These are phyloP conservation scores for Darevskia nairensis DNA, from an alignment of 2,797 vertebrate genomes.

Conservation along the genomic window DNA sequence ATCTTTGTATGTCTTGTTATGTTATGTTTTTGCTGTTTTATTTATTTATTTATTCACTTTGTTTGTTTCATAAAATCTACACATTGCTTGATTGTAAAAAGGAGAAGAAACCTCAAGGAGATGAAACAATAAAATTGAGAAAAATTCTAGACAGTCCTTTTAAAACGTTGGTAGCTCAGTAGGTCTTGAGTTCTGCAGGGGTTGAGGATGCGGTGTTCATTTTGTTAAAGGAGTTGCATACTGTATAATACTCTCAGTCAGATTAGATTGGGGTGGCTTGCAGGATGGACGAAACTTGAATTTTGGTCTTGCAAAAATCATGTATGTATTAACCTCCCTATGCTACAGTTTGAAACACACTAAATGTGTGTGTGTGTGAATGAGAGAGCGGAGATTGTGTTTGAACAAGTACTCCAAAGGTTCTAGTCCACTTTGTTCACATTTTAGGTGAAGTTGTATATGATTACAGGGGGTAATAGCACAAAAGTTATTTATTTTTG, in stretches of 20 bases:
- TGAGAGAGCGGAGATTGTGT: no score
- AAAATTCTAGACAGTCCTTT: no score
- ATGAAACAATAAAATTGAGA: no score
- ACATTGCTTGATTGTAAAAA: no score
- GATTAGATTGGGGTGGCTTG: background rate
- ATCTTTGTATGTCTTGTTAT: background rate
- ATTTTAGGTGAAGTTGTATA: background rate
- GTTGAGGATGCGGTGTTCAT: background rate
- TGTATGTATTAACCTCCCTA: background rate
- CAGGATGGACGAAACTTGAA: background rate
- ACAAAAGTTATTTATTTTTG: background rate
- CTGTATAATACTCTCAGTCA: no score
- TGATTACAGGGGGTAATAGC: background rate
- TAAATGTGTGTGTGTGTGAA: background rate
- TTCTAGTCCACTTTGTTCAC: background rate
- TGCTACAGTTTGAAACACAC: background rate
- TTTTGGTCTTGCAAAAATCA: background rate
- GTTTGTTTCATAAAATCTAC: no score
- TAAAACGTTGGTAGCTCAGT: background rate
- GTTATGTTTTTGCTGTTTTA: no score
- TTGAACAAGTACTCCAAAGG: background rate
- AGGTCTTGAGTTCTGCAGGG: background rate
- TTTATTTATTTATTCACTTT: no score
- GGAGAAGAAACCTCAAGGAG: no score
- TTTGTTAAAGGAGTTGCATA: background rate